A percentile compares a stretch with the other conserved stretches of the same genome.
phyloP scores from a whole-genome alignment of 1,140 invertebrate genomes.

The Drosophila sucinea region DNA sequence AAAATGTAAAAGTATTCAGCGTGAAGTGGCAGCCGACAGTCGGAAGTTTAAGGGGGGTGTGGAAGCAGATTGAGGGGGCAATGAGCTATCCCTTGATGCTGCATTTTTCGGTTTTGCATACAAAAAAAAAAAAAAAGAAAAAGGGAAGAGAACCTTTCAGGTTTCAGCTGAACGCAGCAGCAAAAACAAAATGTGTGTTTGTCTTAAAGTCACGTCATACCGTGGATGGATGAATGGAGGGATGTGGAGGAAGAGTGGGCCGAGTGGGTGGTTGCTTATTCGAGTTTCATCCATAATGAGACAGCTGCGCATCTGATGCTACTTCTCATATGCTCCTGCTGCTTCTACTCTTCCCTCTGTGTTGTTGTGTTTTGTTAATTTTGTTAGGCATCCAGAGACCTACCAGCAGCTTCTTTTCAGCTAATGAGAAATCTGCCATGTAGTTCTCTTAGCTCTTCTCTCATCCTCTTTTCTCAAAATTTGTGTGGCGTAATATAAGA shows the following conservation, averaged over 20 bases:
- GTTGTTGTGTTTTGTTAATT: slow-evolving; percentile 61
- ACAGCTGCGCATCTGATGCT: slow-evolving; percentile 54
- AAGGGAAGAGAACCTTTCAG: slow-evolving; percentile 24
- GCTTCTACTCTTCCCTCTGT: not conserved
- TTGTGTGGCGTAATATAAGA: slow-evolving; percentile 51
- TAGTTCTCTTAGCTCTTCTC: not conserved
- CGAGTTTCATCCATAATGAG: slow-evolving; percentile 59
- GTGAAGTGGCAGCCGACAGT: slow-evolving; percentile 48
- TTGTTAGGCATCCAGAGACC: slow-evolving; percentile 62
- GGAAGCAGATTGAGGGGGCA: too few relatives aligned
- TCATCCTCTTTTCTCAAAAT: slow-evolving; percentile 29
- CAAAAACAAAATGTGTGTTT: slow-evolving; percentile 57
- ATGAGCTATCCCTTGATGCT: slow-evolving; percentile 20
- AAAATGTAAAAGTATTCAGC: slow-evolving; percentile 70
- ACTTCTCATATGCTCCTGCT: slow-evolving; percentile 20
- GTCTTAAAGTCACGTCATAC: slow-evolving; percentile 72
- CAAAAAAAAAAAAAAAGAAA: slow-evolving; percentile 37
- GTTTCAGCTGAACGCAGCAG: slow-evolving; percentile 33
- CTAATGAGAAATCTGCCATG: slow-evolving; percentile 69
- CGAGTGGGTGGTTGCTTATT: slow-evolving; percentile 1
- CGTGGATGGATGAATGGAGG: not conserved
- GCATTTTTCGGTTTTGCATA: slow-evolving; percentile 38
- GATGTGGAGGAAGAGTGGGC: not conserved
- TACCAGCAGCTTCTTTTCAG: slow-evolving; percentile 75
- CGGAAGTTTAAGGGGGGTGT: too few relatives aligned